Evolutionary conservation across 2,888 invertebrate genomes (phyloP).

Genomic region (Eucera pruinosa): DNA sequence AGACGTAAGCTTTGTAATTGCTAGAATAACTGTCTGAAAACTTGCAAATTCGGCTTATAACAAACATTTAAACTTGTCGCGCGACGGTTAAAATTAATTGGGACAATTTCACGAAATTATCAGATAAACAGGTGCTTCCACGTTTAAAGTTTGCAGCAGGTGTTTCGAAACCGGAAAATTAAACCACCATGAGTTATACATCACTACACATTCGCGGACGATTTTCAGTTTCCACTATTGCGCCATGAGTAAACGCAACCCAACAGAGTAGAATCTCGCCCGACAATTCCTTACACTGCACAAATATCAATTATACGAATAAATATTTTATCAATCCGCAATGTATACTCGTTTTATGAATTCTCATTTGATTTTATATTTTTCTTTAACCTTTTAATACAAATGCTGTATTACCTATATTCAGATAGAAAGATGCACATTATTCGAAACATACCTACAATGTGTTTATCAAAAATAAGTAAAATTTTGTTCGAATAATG

Average conservation of each 20-base stretch:
- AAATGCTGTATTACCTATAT: no score
- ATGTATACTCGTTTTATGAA: not conserved
- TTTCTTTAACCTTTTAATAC: not conserved
- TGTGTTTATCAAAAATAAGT: no score
- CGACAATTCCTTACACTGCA: conserved; percentile 28
- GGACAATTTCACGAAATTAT: conserved; percentile 57
- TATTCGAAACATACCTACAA: no score
- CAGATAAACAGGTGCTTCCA: conserved; percentile 59
- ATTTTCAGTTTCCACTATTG: conserved; percentile 49
- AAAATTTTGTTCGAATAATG: no score
- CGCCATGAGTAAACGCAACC: conserved; percentile 21
- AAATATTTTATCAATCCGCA: not conserved
- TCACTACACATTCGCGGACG: conserved; percentile 33
- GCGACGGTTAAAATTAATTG: conserved; percentile 57
- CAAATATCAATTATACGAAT: no score
- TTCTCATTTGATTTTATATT: not conserved
- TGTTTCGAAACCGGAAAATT: conserved; percentile 59
- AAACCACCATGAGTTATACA: conserved; percentile 59
- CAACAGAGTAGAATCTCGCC: conserved; percentile 26
- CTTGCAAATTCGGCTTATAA: conserved; percentile 55
- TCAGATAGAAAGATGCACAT: no score
- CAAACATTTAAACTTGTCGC: conserved; percentile 56
- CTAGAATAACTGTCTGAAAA: conserved; percentile 51
- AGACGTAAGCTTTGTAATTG: conserved; percentile 43
- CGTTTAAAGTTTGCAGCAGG: conserved; percentile 58